phyloP scores from a whole-genome alignment of 2,113 vertebrate species.

The Hippocampus zosterae region DNA sequence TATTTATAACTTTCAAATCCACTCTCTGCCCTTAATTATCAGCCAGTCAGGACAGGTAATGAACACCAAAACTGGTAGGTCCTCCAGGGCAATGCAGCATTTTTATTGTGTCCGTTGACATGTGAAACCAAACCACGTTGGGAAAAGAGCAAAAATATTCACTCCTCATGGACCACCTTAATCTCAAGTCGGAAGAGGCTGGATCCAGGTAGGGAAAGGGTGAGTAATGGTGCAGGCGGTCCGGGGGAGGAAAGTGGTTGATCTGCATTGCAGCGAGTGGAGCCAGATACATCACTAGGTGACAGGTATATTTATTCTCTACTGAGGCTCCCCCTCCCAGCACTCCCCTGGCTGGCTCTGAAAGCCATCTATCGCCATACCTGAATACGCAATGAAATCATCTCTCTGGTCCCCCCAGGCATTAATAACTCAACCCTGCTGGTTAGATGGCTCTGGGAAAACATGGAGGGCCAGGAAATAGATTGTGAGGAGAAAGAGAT shows the following conservation, averaged over 20 bases:
- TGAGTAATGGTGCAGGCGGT: conserved; percentile 56
- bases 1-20: conserved; percentile 12
- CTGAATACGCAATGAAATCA: conserved; percentile 74
- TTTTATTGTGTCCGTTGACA: conserved; percentile 30
- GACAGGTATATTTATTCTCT: conserved; percentile 72
- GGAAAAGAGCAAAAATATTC: conserved; percentile 23
- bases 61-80: conserved; percentile 33
- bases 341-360: conserved; percentile 58
- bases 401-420: conserved; percentile 50
- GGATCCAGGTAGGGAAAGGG: conserved; percentile 54
- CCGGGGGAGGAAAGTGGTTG: conserved; percentile 38
- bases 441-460: conserved; percentile 46
- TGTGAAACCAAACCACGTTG: conserved; percentile 15
- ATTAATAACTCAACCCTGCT: conserved; percentile 67
- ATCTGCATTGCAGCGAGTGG: conserved; percentile 66
- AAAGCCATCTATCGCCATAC: conserved; percentile 68
- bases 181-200: conserved; percentile 32
- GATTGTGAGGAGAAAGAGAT: conserved; percentile 44
- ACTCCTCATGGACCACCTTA: conserved; percentile 20
- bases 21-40: conserved; percentile 39
- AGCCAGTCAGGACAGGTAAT: conserved; percentile 30
- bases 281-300: conserved; percentile 64
- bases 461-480: conserved; percentile 36
- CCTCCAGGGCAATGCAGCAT: conserved; percentile 37
- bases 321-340: conserved; percentile 61